Percentiles rank a stretch among this genome's conserved stretches.
Evolutionary conservation across 2,113 vertebrate species (phyloP).

Genomic region (Pseudorectes ferrugineus): DNA sequence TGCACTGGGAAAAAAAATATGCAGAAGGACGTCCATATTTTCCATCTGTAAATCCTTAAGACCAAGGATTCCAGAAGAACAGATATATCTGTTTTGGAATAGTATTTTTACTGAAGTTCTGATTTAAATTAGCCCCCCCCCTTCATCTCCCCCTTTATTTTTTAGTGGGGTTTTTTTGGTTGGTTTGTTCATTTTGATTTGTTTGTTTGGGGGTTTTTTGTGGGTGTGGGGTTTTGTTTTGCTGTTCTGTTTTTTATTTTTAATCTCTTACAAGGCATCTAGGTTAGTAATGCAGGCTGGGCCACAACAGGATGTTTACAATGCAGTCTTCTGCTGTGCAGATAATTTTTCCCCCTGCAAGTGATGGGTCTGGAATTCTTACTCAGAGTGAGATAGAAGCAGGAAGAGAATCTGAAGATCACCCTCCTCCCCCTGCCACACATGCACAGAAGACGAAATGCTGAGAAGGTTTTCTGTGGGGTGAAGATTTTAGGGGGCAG

Average conservation of each 20-base stretch:
- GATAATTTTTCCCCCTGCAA: background rate
- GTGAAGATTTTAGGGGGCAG: background rate
- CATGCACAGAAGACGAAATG: background rate
- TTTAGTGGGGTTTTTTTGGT: background rate
- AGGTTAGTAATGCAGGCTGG: background rate
- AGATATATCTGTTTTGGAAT: background rate
- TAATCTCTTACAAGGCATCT: background rate
- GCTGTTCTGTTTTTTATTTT: background rate
- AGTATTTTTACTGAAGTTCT: background rate
- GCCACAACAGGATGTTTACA: background rate
- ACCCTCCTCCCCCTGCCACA: background rate
- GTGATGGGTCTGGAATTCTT: background rate
- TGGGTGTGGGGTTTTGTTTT: background rate
- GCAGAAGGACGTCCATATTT: background rate
- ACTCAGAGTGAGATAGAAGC: background rate
- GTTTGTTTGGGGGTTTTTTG: background rate
- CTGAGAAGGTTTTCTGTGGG: background rate
- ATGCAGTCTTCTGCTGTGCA: background rate
- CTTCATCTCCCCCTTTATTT: background rate
- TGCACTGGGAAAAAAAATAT: conserved; percentile 16
- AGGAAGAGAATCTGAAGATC: background rate
- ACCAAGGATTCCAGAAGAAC: background rate
- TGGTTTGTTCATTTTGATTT: background rate
- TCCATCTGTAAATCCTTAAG: conserved; percentile 31
- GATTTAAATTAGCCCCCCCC: background rate